Conservation (phyloP, 1,140 invertebrate genomes). For the Drosophila pseudoananassae region DNA sequence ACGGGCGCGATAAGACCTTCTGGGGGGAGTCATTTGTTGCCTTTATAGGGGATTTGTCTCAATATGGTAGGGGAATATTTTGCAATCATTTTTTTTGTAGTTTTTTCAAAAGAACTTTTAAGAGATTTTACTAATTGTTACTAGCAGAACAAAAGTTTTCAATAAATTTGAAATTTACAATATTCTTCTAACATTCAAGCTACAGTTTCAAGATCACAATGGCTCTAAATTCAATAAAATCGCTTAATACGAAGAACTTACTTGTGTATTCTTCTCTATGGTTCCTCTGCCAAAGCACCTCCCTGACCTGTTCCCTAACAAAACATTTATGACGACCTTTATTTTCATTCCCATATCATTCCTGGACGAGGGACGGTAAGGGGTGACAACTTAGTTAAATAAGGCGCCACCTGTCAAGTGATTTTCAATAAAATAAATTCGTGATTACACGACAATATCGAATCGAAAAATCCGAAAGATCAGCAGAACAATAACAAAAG, state of each 20-base stretch:
- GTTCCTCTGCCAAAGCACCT: not conserved
- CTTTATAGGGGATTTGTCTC: conserved; percentile 22
- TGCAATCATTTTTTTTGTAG: no score
- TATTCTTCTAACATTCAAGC: no score
- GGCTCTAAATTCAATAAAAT: no score
- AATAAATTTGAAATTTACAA: no score
- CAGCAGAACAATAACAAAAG: conserved; percentile 78
- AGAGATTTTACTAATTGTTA: no score
- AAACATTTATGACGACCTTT: conserved; percentile 6
- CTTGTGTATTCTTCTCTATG: not conserved
- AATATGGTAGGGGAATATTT: no score
- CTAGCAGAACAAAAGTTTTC: no score
- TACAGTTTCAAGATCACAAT: no score
- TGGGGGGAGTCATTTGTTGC: conserved; percentile 47
- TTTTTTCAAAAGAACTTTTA: no score
- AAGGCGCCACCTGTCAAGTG: conserved; percentile 83
- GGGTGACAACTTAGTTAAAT: conserved; percentile 81
- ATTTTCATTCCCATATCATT: conserved; percentile 38
- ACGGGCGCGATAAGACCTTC: conserved; percentile 43
- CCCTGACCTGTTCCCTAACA: conserved; percentile 24
- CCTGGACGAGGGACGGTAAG: not conserved
- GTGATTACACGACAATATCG: conserved; percentile 82
- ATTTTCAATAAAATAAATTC: conserved; percentile 84
- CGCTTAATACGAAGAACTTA: not conserved
- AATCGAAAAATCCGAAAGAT: conserved; percentile 74